phyloP scores from a whole-genome alignment of 2,113 vertebrate species.

The Vicugna pacos region DNA sequence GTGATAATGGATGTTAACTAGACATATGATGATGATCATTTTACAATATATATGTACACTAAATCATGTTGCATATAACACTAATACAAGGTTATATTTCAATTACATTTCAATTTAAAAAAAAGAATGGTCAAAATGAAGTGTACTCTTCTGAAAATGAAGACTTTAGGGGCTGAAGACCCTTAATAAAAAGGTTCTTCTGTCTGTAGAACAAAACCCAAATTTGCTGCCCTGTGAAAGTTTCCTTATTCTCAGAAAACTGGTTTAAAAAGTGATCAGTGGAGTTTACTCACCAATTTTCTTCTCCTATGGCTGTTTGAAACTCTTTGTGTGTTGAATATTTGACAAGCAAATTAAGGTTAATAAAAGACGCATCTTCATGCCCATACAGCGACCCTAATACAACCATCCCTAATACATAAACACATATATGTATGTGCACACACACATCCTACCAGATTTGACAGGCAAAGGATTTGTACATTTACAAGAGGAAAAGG shows the following conservation, averaged over 20 bases:
- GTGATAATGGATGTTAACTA: neutral
- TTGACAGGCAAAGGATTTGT: neutral
- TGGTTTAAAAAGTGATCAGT: neutral
- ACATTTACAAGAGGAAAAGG: neutral
- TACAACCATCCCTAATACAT: neutral
- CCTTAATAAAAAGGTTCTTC: neutral
- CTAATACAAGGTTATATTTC: slow-evolving; percentile 15
- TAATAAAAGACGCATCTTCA: slow-evolving; percentile 7
- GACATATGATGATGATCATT: neutral
- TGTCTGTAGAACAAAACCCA: neutral
- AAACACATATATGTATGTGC: neutral
- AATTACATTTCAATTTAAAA: neutral
- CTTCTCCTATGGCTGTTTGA: slow-evolving; percentile 22
- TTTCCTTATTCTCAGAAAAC: slow-evolving; percentile 48
- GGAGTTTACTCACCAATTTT: slow-evolving; percentile 29
- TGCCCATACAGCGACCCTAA: neutral
- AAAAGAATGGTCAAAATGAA: neutral
- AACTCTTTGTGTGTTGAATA: slow-evolving; percentile 12
- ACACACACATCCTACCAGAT: neutral
- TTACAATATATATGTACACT: neutral
- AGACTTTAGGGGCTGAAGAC: neutral
- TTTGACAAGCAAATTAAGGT: slow-evolving; percentile 34
- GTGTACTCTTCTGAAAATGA: slow-evolving; percentile 11
- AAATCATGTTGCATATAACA: neutral
- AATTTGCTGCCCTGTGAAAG: neutral